phyloP scores from a whole-genome alignment of 2,113 vertebrate genomes.

The Amia ocellicauda region DNA sequence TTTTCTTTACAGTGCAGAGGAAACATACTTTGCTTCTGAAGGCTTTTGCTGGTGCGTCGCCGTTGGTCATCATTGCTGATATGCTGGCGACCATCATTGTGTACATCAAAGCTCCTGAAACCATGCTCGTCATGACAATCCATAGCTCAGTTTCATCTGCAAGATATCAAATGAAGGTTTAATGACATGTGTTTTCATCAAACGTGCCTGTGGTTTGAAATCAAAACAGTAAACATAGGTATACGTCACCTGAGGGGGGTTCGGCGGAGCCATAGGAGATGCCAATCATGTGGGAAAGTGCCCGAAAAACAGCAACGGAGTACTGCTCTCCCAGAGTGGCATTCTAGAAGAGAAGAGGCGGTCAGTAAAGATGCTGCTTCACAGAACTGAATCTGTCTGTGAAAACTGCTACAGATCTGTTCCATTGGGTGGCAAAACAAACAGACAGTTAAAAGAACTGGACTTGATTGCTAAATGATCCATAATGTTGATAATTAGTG shows the following conservation, averaged over 20 bases:
- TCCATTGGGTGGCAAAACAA: too few species aligned
- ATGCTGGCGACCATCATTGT: conserved; percentile 62
- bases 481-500: too few species aligned
- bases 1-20: too few species aligned
- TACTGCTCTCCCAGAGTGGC: conserved; percentile 62
- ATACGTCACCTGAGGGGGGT: conserved; percentile 56
- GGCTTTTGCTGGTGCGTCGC: conserved; percentile 54
- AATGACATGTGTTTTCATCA: too few species aligned
- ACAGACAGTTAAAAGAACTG: too few species aligned
- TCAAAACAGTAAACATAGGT: conserved; percentile 10
- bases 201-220: too few species aligned
- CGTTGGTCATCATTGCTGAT: conserved; percentile 57
- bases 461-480: too few species aligned
- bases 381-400: neutral
- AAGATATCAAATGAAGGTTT: neutral
- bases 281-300: conserved; percentile 65
- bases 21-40: conserved; percentile 62
- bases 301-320: conserved; percentile 62
- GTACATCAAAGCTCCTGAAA: conserved; percentile 65
- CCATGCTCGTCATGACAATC: conserved; percentile 67
- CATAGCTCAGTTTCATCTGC: conserved; percentile 66
- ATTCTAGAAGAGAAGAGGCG: conserved; percentile 51
- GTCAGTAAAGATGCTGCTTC: too few species aligned
- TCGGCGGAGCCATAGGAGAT: conserved; percentile 61
- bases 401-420: neutral